Base-by-base conservation (phyloP, 2,797 vertebrate species). In the Streptopelia turtur region DNA sequence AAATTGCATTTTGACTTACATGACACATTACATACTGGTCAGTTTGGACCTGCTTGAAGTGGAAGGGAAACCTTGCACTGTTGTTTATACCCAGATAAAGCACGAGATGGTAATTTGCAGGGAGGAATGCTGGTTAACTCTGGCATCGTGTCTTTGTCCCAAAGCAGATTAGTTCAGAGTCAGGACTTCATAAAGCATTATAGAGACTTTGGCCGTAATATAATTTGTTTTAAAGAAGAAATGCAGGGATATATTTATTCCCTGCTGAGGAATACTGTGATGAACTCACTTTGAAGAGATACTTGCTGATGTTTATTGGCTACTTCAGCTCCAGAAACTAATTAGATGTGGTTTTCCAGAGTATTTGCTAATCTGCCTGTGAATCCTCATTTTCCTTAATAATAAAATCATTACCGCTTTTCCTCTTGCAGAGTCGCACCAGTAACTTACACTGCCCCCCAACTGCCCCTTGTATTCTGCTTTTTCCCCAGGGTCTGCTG, bases 21-120 rank as follows among this genome's bases (percentile, higher is more conserved):
- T 49, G 47, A 28, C 16, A 60, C 0, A 1, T n/a, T 72, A 13
- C 0, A 1, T 28, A 16, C 43, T n/a, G 28, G 21, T 72, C 2
- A 1, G 4, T 52, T 64, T 69, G 28, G 25, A 63, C 21, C 43
- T 68, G 15, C 33, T 22, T 78, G 66, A 45, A 79, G 30, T 52
- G 63, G 61, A 50, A 83, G 22, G 20, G 9, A 45, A 64, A 50
- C 61, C 66, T 30, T 50, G 66, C 31, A 25, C 31, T 45, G 18
- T 9, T 45, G 8, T 35, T 78, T 47, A 41, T 30, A 50, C 9
- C 16, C 1, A 1, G 33, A 27, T 56, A 39, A 79, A 43, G 10
- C 35, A 52, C 0, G 20, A 61, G 28, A 63, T 18, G 22, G 3
- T 23, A 3, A 53, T 13, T 76, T 53, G 49, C 39, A 57, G 24